A percentile compares a stretch with the other conserved stretches of the same genome.
Evolutionary conservation across 1,140 invertebrate species (phyloP).

Genomic region (Drosophila rufa): DNA sequence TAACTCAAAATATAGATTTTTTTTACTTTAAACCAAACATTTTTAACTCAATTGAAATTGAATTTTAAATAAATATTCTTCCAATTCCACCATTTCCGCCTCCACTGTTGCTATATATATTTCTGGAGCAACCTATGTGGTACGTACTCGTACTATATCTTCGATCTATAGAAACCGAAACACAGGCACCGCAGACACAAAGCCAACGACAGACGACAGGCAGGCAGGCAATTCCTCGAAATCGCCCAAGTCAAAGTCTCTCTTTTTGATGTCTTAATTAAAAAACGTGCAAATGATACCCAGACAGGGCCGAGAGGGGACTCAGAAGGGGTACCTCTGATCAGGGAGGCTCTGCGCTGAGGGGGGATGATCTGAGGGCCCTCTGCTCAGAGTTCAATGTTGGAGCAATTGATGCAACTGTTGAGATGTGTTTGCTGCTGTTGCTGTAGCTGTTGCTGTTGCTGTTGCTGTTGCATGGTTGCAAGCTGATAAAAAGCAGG

Average conservation of each 20-base stretch:
- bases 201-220: slow-evolving; percentile 44
- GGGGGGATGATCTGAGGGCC: slow-evolving; percentile 34
- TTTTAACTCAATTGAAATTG: too few species aligned
- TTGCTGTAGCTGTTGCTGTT: slow-evolving; percentile 34
- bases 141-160: slow-evolving; percentile 35
- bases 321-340: not conserved
- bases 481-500: slow-evolving; percentile 65
- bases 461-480: slow-evolving; percentile 68
- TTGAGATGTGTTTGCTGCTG: slow-evolving; percentile 78
- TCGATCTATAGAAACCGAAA: slow-evolving; percentile 50
- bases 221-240: slow-evolving; percentile 75
- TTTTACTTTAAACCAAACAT: too few species aligned
- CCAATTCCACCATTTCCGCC: not conserved
- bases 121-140: slow-evolving; percentile 40
- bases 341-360: not conserved
- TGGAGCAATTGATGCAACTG: slow-evolving; percentile 84
- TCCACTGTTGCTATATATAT: not conserved
- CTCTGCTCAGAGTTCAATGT: slow-evolving; percentile 77
- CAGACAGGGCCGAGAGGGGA: not conserved
- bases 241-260: slow-evolving; percentile 81
- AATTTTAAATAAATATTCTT: too few species aligned
- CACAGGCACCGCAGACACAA: slow-evolving; percentile 40
- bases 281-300: slow-evolving; percentile 82
- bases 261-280: slow-evolving; percentile 85
- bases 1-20: too few species aligned